These are phyloP conservation scores for Tinamus major DNA, from an alignment of 2,797 vertebrate genomes.

Conservation along the genomic window DNA sequence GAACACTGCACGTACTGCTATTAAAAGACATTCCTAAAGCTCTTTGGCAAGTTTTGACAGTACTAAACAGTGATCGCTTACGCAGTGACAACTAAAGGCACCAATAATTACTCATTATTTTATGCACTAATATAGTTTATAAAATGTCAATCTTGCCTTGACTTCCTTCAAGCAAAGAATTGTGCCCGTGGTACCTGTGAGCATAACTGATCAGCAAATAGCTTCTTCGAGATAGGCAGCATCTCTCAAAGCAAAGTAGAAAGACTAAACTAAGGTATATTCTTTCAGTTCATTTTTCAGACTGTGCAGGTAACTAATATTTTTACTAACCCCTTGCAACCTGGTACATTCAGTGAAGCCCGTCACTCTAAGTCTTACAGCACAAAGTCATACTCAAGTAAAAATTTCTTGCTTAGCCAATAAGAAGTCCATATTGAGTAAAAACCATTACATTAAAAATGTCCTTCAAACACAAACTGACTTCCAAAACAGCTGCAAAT, in stretches of 20 bases:
- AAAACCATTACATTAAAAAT: background rate
- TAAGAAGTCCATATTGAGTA: background rate
- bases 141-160: background rate
- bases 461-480: background rate
- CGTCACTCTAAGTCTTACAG: background rate
- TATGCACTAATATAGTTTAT: background rate
- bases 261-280: background rate
- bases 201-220: background rate
- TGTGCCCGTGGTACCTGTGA: background rate
- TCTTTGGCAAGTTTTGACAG: background rate
- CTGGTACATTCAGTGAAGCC: background rate
- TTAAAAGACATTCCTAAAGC: background rate
- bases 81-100: background rate
- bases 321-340: background rate
- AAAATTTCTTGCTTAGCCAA: background rate
- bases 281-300: background rate
- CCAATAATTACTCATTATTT: background rate
- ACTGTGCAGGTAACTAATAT: background rate
- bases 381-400: background rate
- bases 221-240: background rate
- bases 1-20: background rate
- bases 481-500: background rate
- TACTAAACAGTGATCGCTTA: background rate
- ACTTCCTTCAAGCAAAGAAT: background rate
- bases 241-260: background rate